Conservation (phyloP, 1,140 invertebrate species). For the Colletes gigas region DNA sequence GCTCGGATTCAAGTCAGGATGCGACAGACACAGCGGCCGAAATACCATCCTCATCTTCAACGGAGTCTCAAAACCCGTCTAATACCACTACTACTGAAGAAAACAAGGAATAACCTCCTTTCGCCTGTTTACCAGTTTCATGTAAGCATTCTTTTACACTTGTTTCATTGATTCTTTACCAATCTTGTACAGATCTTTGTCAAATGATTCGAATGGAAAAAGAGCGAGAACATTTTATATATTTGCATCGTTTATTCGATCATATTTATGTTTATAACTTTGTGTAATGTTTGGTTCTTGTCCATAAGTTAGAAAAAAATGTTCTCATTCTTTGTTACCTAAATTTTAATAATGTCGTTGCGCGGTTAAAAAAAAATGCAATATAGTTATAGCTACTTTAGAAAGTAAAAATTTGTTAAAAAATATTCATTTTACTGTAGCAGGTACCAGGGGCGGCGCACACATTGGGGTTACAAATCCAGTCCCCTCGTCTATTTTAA, state of each 20-base stretch:
- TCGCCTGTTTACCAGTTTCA: slow-evolving; percentile 64
- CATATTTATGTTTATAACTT: not conserved
- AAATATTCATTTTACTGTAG: slow-evolving; percentile 67
- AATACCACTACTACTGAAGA: slow-evolving; percentile 72
- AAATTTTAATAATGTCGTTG: slow-evolving; percentile 16
- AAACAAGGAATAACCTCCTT: slow-evolving; percentile 79
- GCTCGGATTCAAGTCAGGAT: slow-evolving; percentile 78
- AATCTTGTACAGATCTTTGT: not conserved
- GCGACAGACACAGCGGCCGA: slow-evolving; percentile 65
- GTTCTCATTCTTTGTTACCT: slow-evolving; percentile 13
- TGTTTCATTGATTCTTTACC: slow-evolving; percentile 17
- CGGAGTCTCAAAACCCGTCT: slow-evolving; percentile 71
- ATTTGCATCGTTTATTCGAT: not conserved
- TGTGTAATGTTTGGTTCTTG: not conserved
- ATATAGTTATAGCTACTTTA: slow-evolving; percentile 35
- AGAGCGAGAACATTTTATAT: not conserved
- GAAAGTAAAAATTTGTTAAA: slow-evolving; percentile 32
- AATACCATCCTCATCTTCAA: slow-evolving; percentile 58
- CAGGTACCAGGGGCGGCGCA: slow-evolving; percentile 73
- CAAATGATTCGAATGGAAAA: slow-evolving; percentile 9
- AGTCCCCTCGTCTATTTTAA: slow-evolving; percentile 76
- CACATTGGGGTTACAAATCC: slow-evolving; percentile 73
- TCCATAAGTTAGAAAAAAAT: not conserved
- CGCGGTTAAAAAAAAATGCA: slow-evolving; percentile 5
- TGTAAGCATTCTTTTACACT: slow-evolving; percentile 55